Evolutionary conservation across 2,113 vertebrate genomes (phyloP).

Genomic region (Neotoma lepida): DNA sequence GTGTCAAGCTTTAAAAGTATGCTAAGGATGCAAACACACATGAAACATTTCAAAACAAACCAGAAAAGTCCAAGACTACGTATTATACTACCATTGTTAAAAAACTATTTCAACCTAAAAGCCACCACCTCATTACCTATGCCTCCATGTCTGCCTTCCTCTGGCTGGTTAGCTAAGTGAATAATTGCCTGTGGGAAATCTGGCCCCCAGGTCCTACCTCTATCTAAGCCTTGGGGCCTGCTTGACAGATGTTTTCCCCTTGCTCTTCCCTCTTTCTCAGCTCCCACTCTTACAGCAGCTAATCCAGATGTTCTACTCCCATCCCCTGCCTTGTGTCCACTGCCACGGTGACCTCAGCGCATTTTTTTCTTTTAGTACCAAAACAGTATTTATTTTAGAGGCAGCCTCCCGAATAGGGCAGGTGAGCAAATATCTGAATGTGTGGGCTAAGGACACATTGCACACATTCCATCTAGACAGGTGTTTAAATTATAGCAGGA

Average conservation of each 20-base stretch:
- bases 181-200: neutral
- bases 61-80: constrained; percentile 17
- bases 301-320: constrained; percentile 47
- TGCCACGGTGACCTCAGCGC: constrained; percentile 51
- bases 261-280: neutral
- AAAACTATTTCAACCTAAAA: constrained; percentile 3
- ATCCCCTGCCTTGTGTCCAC: constrained; percentile 17
- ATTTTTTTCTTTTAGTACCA: constrained; percentile 71
- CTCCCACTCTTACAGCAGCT: constrained; percentile 42
- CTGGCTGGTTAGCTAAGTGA: neutral
- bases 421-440: constrained; percentile 84
- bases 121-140: neutral
- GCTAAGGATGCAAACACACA: neutral
- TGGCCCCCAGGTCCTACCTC: neutral
- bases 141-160: neutral
- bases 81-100: neutral
- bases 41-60: constrained; percentile 34
- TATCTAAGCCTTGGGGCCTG: neutral
- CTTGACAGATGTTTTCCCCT: neutral
- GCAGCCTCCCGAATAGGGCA: constrained; percentile 81
- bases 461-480: constrained; percentile 88
- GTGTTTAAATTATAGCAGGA: constrained; percentile 87
- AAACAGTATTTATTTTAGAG: constrained; percentile 81
- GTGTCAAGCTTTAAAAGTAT: constrained; percentile 34
- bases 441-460: constrained; percentile 81